A percentile compares a stretch with the other conserved stretches of the same genome.
Conservation (phyloP, 1,140 invertebrate genomes). For the Euschistus heros region DNA sequence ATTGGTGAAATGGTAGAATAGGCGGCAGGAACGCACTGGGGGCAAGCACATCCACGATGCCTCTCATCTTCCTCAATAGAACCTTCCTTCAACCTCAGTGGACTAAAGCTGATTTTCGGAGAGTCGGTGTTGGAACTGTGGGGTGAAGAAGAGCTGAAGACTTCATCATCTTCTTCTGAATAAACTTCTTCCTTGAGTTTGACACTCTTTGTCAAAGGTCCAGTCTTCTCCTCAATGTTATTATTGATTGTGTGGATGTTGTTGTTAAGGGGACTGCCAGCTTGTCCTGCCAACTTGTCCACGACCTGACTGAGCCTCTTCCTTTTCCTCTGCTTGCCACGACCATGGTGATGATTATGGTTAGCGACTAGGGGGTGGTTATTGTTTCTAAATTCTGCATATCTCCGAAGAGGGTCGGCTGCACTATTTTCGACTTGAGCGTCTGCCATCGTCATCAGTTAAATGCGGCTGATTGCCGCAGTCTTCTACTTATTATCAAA, state of each 20-base stretch:
- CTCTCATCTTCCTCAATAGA: constrained; percentile 37
- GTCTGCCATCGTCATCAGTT: constrained; percentile 52
- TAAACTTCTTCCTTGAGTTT: constrained; percentile 39
- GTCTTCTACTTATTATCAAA: neutral
- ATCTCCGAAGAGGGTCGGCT: constrained; percentile 40
- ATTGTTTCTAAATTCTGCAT: constrained; percentile 47
- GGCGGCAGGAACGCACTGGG: constrained; percentile 33
- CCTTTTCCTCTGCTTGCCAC: constrained; percentile 48
- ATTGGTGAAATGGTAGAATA: constrained; percentile 49
- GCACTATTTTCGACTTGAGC: constrained; percentile 43
- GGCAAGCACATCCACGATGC: constrained; percentile 29
- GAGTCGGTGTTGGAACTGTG: constrained; percentile 44
- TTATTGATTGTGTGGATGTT: constrained; percentile 31
- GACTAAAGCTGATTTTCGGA: constrained; percentile 46
- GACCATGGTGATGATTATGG: constrained; percentile 25
- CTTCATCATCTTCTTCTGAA: constrained; percentile 42
- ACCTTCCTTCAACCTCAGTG: constrained; percentile 43
- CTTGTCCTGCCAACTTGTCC: constrained; percentile 51
- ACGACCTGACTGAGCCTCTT: constrained; percentile 64
- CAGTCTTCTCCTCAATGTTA: constrained; percentile 26
- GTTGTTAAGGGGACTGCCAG: constrained; percentile 32
- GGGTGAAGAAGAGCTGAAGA: constrained; percentile 43
- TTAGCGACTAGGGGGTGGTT: constrained; percentile 41
- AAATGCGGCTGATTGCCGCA: neutral
- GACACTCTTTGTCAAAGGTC: constrained; percentile 24